Percentiles rank a stretch among this genome's conserved stretches.
phyloP scores from a whole-genome alignment of 2,888 invertebrate genomes.

The Deilephila porcellus region DNA sequence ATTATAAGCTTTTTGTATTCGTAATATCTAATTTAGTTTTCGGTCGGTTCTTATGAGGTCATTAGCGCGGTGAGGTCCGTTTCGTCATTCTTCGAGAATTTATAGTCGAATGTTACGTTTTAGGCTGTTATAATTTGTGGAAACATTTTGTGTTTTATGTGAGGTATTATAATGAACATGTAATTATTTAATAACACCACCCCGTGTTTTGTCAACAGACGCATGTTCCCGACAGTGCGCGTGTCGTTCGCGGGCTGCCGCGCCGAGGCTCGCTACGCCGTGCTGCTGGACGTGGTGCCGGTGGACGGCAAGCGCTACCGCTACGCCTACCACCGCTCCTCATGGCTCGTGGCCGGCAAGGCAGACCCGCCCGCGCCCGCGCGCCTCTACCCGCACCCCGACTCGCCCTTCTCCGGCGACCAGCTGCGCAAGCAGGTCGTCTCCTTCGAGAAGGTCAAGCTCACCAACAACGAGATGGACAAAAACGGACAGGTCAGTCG shows the following conservation, averaged over 20 bases:
- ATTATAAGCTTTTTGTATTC: conserved; percentile 75
- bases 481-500: conserved; percentile 95
- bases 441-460: conserved; percentile 98
- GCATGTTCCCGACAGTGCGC: conserved; percentile 99
- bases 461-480: conserved; percentile 99
- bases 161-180: conserved; percentile 30
- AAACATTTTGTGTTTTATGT: conserved; percentile 39
- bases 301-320: conserved; percentile 98
- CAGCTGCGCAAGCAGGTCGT: conserved; percentile 98
- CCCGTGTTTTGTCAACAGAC: conserved; percentile 83
- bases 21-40: conserved; percentile 79
- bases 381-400: conserved; percentile 97
- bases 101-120: conserved; percentile 62
- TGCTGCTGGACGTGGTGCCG: conserved; percentile 97
- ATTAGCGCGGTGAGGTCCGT: conserved; percentile 69
- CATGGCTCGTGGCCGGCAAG: conserved; percentile 99
- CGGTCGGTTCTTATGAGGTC: conserved; percentile 72
- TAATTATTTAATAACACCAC: background rate
- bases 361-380: conserved; percentile 98
- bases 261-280: conserved; percentile 94
- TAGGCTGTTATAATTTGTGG: conserved; percentile 62
- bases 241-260: conserved; percentile 95
- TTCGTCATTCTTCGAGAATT: conserved; percentile 53
- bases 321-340: conserved; percentile 99
- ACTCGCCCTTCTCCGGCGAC: conserved; percentile 97